Evolutionary conservation across 2,797 vertebrate genomes (phyloP).

Genomic region (Philypnodon macrostomus): DNA sequence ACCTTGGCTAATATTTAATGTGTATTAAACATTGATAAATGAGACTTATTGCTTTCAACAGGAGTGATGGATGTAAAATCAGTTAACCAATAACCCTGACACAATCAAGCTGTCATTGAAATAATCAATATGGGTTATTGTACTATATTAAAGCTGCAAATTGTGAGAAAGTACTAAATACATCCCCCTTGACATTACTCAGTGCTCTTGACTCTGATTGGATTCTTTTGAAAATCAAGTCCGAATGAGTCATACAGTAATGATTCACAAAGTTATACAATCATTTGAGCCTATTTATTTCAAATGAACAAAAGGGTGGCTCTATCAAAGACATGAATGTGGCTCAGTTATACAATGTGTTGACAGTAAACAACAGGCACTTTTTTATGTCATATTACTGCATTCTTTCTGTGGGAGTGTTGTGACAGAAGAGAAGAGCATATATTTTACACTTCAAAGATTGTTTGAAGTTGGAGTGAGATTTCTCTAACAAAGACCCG

Average conservation of each 20-base stretch:
- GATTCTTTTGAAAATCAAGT: neutral
- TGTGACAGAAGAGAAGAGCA: constrained; percentile 28
- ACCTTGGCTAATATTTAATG: constrained; percentile 15
- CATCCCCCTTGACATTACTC: no score
- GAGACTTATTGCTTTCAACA: constrained; percentile 11
- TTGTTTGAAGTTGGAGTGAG: constrained; percentile 32
- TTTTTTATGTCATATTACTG: constrained; percentile 36
- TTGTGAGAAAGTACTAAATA: no score
- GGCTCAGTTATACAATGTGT: neutral
- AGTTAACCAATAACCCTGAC: constrained; percentile 6
- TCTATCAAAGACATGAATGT: neutral
- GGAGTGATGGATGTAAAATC: constrained; percentile 6
- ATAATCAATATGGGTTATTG: neutral
- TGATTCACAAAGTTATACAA: neutral
- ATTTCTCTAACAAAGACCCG: constrained; percentile 6
- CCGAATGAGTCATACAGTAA: neutral
- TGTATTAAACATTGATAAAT: constrained; percentile 16
- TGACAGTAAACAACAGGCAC: constrained; percentile 8
- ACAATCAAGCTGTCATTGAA: neutral
- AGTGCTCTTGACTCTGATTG: no score
- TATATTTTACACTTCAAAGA: constrained; percentile 64
- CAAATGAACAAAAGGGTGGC: constrained; percentile 12
- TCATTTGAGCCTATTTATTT: neutral
- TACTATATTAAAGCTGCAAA: neutral
- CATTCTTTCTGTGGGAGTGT: constrained; percentile 11